Evolutionary conservation across 2,888 invertebrate species (phyloP).

Genomic region (Cryptophagus acutangulus): DNA sequence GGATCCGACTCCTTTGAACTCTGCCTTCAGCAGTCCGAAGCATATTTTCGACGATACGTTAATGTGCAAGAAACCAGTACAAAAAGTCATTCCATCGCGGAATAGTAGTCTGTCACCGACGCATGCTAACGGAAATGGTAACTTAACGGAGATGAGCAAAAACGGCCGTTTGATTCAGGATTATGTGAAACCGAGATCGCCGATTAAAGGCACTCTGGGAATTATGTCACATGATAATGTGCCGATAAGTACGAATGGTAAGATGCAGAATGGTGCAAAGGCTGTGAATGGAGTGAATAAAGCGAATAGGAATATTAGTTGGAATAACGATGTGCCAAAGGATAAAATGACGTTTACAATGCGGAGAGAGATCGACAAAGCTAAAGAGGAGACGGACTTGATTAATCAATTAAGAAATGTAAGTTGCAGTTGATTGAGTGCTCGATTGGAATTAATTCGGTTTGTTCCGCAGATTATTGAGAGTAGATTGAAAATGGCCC

Average conservation of each 20-base stretch:
- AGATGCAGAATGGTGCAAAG: conserved; percentile 43
- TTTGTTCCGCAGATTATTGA: conserved; percentile 71
- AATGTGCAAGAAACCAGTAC: conserved; percentile 59
- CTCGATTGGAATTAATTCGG: conserved; percentile 8
- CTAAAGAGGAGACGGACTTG: conserved; percentile 82
- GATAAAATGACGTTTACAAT: conserved; percentile 87
- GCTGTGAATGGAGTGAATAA: conserved; percentile 37
- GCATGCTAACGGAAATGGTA: conserved; percentile 23
- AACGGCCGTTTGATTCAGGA: conserved; percentile 39
- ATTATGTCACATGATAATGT: conserved; percentile 58
- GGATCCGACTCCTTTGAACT: conserved; percentile 50
- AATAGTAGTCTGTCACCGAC: conserved; percentile 27
- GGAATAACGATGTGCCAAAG: conserved; percentile 65
- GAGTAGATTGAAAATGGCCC: conserved; percentile 79
- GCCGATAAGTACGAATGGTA: conserved; percentile 51
- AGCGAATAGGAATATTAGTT: conserved; percentile 55
- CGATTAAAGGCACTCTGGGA: conserved; percentile 57
- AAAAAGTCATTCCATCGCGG: conserved; percentile 73
- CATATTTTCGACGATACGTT: conserved; percentile 55
- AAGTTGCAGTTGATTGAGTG: conserved; percentile 39
- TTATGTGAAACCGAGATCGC: conserved; percentile 65
- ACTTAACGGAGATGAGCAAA: conserved; percentile 23
- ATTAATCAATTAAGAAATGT: conserved; percentile 79
- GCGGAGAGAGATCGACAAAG: conserved; percentile 86
- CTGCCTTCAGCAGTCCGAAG: conserved; percentile 52